Conservation (phyloP, 2,113 vertebrate genomes). For the Scophthalmus maximus region DNA sequence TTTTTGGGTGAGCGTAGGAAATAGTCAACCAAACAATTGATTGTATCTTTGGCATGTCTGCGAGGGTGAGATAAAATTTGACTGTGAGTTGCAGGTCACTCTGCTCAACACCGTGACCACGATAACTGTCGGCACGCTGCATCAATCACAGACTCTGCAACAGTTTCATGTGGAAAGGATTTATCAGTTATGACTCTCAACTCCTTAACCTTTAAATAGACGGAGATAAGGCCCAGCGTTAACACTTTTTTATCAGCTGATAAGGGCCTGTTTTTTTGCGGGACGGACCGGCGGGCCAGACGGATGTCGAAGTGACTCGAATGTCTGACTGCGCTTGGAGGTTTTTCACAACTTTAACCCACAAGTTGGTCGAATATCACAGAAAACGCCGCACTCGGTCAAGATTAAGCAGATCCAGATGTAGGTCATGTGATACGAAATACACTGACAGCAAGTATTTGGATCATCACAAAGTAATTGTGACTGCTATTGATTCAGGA, state of each 20-base stretch:
- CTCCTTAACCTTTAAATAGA: conserved; percentile 55
- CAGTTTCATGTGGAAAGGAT: conserved; percentile 45
- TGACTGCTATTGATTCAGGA: background rate
- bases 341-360: conserved; percentile 39
- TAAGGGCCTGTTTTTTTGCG: conserved; percentile 42
- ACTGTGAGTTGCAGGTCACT: conserved; percentile 8
- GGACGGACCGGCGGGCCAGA: conserved; percentile 51
- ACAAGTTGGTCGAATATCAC: conserved; percentile 26
- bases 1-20: background rate
- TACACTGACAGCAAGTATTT: background rate
- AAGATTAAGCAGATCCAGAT: conserved; percentile 19
- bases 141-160: conserved; percentile 35
- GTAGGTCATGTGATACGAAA: conserved; percentile 6
- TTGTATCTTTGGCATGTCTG: conserved; percentile 19
- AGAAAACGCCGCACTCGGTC: conserved; percentile 3
- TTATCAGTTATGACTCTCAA: conserved; percentile 63
- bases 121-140: conserved; percentile 6
- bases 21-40: conserved; percentile 5
- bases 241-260: conserved; percentile 67
- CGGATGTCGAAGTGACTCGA: conserved; percentile 55
- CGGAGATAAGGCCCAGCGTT: conserved; percentile 59
- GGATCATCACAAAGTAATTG: background rate
- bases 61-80: conserved; percentile 30
- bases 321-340: conserved; percentile 33
- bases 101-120: background rate